Conservation (phyloP, 1,140 invertebrate species). For the Drosophila oshimai region DNA sequence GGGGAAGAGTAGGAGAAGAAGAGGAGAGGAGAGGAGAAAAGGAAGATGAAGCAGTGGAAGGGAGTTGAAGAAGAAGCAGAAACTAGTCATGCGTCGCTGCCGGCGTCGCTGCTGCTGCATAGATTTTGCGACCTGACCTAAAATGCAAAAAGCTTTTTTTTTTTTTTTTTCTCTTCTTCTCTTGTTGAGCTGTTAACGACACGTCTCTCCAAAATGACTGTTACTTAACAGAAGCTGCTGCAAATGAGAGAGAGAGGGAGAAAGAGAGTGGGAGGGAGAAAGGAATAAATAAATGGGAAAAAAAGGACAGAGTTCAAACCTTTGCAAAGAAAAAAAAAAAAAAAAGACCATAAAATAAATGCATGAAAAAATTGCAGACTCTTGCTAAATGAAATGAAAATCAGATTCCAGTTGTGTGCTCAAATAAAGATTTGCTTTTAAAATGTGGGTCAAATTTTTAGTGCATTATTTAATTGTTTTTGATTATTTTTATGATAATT, state of each 20-base stretch:
- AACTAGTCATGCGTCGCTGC: conserved; percentile 69
- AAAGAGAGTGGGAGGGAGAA: neutral
- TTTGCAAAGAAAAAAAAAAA: neutral
- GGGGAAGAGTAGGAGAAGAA: neutral
- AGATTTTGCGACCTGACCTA: conserved; percentile 82
- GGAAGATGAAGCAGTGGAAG: neutral
- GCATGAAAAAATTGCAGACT: neutral
- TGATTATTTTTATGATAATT: neutral
- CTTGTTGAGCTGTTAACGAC: conserved; percentile 12
- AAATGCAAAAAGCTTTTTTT: conserved; percentile 71
- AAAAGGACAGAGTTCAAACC: neutral
- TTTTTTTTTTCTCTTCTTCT: conserved; percentile 1
- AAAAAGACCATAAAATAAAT: neutral
- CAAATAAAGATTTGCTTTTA: neutral
- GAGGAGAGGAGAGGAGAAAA: neutral
- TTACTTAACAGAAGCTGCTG: conserved; percentile 35
- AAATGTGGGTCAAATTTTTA: neutral
- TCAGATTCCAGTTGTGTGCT: neutral
- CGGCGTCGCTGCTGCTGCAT: conserved; percentile 63
- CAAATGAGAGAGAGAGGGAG: neutral
- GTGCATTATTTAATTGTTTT: neutral
- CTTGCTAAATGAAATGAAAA: neutral
- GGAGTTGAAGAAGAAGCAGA: conserved; percentile 1
- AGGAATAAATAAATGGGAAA: neutral
- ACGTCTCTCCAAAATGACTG: conserved; percentile 4